Evolutionary conservation across 2,888 invertebrate species (phyloP), one percentile per base, ranked within the genome.

Genomic region (Aspidiotus rigidus): DNA sequence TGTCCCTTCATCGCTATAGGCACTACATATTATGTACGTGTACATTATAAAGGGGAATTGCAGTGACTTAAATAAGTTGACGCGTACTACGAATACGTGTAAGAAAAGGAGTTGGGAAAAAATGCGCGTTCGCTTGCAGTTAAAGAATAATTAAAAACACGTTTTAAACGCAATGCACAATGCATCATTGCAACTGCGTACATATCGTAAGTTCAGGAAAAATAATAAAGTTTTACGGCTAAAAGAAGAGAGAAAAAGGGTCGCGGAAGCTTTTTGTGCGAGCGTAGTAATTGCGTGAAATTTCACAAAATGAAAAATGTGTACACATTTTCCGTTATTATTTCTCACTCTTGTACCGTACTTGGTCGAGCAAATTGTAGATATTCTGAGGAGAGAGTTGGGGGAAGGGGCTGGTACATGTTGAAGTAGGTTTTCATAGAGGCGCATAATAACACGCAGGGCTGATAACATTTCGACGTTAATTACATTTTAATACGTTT

Each of bases 111-210:
- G n/a, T n/a, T 17, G 2, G 28, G 3, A 28, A 41, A 62, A 44
- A 41, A 41, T 28, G 40, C n/a, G 42, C n/a, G 63, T 63, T 17
- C 49, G 44, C 53, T 44, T 49, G 63, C 63, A 63, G 49, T 63
- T 63, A 49, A 63, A 63, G 63, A 44, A 63, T 63, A 44, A 63
- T 63, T 63, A 63, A 63, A 62, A 63, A 63, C 63, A 53, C 53
- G 63, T 63, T 63, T 63, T 49, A 63, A 63, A 15, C 16, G 56
- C 49, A 53, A 42, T 16, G 63, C 16, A 53, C 44, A 17, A 44
- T 63, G 63, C 63, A 63, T 17, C 28, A 53, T 28, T 63, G 63
- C 63, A 62, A 42, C 13, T 62, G 28, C 28, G 28, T 28, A 28
- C 28, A 28, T 28, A 28, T 28, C 28, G 28, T 28, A 28, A 3